A percentile compares a stretch with the other conserved stretches of the same genome.
Conservation (phyloP, 1,140 invertebrate genomes). For the Stegodyphus dumicola region DNA sequence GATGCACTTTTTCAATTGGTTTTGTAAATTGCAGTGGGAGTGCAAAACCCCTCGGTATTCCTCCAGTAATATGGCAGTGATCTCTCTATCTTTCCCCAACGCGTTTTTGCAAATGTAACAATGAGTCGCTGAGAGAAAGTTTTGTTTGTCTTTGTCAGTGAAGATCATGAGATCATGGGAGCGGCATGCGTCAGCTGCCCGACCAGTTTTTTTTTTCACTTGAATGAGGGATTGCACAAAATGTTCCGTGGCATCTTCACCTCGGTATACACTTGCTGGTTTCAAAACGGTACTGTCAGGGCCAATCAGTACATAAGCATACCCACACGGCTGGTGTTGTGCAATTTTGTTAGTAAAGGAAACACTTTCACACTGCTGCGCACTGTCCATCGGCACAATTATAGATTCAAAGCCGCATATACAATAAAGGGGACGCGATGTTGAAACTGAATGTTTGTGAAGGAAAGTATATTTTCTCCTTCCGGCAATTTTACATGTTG, state of each 20-base stretch:
- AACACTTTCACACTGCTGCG: too few relatives aligned
- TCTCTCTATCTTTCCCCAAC: neutral
- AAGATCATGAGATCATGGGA: neutral
- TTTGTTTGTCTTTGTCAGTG: neutral
- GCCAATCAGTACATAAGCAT: too few relatives aligned
- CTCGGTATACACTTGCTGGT: neutral
- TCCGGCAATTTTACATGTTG: constrained; percentile 4
- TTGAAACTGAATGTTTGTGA: neutral
- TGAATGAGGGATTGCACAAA: neutral
- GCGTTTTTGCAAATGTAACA: constrained; percentile 1
- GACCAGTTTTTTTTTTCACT: constrained; percentile 1
- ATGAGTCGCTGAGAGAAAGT: neutral
- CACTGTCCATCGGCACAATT: neutral
- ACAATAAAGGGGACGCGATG: too few relatives aligned
- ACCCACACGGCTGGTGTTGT: too few relatives aligned
- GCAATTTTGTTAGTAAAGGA: too few relatives aligned
- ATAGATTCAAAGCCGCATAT: constrained; percentile 12
- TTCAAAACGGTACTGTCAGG: neutral
- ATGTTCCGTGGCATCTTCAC: neutral
- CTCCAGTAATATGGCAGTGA: too few relatives aligned
- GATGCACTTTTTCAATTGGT: neutral
- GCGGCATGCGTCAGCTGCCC: neutral
- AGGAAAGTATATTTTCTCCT: neutral
- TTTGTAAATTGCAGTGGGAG: constrained; percentile 12
- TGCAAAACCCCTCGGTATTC: constrained; percentile 9